phyloP scores from a whole-genome alignment of 2,797 vertebrate genomes.

The Enteromius unitaeniatus region DNA sequence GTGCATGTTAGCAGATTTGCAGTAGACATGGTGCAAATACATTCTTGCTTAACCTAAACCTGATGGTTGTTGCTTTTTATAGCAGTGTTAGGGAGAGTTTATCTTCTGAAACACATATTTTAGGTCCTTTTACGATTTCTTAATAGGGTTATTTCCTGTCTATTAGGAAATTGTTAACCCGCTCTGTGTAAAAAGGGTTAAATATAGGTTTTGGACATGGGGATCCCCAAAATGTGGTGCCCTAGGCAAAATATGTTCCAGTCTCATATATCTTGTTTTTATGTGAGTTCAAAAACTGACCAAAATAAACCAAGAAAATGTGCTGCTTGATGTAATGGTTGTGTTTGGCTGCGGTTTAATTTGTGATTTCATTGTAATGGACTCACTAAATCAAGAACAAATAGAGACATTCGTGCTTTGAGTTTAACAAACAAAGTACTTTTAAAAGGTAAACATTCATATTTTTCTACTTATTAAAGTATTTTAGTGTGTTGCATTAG shows the following conservation, averaged over 20 bases:
- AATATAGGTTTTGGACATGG: background rate
- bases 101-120: background rate
- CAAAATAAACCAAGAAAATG: background rate
- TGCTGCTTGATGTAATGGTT: background rate
- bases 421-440: background rate
- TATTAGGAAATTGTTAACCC: background rate
- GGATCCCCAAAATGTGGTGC: background rate
- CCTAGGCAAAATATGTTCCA: background rate
- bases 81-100: background rate
- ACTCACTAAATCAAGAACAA: background rate
- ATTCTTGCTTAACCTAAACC: background rate
- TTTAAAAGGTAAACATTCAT: background rate
- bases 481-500: background rate
- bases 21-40: background rate
- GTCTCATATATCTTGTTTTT: background rate
- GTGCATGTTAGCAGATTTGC: conserved; percentile 5
- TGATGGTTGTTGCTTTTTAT: conserved; percentile 5
- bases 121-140: background rate
- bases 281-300: background rate
- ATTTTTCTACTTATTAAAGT: background rate
- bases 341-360: background rate
- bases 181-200: background rate
- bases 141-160: background rate
- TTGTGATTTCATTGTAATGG: background rate
- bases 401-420: background rate